A percentile compares a stretch with the other conserved stretches of the same genome.
Conservation (phyloP, 2,797 vertebrate genomes). For the Menidia menidia region DNA sequence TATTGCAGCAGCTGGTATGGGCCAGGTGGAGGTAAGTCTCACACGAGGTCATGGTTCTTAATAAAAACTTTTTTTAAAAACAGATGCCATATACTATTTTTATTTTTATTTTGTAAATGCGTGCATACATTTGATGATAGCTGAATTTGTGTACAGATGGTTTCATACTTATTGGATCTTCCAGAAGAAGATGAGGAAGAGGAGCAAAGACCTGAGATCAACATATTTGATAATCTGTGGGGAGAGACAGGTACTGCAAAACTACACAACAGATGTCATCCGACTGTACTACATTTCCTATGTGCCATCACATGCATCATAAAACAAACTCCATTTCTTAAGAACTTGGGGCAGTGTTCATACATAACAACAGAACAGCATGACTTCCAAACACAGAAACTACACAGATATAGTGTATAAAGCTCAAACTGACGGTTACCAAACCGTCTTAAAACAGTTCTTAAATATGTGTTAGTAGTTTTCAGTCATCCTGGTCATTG, state of each 20-base stretch:
- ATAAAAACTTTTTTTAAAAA: neutral
- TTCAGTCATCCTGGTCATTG: no score
- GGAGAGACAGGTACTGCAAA: slow-evolving; percentile 91
- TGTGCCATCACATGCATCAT: no score
- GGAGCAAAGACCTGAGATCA: slow-evolving; percentile 93
- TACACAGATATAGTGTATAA: no score
- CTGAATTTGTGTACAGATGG: slow-evolving; percentile 81
- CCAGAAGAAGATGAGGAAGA: slow-evolving; percentile 94
- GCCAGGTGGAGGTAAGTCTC: slow-evolving; percentile 88
- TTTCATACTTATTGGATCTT: slow-evolving; percentile 93
- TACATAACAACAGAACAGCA: no score
- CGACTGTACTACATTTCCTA: no score
- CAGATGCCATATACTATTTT: neutral
- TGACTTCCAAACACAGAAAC: no score
- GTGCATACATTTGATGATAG: neutral
- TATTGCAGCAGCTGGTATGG: slow-evolving; percentile 93
- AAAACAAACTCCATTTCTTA: no score
- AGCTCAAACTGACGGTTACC: no score
- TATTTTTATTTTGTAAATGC: neutral
- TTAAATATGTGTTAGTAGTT: no score
- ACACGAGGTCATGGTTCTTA: neutral
- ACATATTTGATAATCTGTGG: slow-evolving; percentile 94
- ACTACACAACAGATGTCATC: neutral
- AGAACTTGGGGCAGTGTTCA: no score
- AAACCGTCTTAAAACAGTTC: no score